Conservation (phyloP, 2,888 invertebrate genomes). For the Netelia fuscicornis region DNA sequence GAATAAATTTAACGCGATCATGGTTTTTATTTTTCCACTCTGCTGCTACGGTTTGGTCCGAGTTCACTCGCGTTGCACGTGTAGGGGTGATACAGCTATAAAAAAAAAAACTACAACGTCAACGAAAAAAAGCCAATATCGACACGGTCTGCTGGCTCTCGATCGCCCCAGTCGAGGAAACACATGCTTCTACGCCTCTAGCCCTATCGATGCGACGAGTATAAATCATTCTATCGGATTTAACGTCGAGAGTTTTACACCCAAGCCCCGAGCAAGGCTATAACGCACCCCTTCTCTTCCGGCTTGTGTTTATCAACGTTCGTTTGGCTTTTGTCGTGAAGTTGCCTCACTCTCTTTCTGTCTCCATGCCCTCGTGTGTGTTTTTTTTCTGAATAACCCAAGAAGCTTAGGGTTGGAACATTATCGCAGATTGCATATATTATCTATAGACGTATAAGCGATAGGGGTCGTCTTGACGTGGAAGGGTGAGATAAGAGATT, state of each 20-base stretch:
- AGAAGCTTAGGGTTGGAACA: too few relatives aligned
- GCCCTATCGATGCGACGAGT: conserved; percentile 31
- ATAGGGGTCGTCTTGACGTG: too few relatives aligned
- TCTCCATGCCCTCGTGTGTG: background rate
- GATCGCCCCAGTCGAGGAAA: conserved; percentile 44
- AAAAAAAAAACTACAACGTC: conserved; percentile 18
- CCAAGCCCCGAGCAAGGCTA: conserved; percentile 30
- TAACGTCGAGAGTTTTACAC: conserved; percentile 55
- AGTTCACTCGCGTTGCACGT: background rate
- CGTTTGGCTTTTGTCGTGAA: conserved; percentile 16
- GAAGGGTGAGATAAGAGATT: too few relatives aligned
- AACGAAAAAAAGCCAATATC: conserved; percentile 64
- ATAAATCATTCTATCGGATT: conserved; percentile 69
- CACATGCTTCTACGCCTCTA: conserved; percentile 40
- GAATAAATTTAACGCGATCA: too few relatives aligned
- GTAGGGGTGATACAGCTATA: conserved; percentile 3
- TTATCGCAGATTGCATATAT: too few relatives aligned
- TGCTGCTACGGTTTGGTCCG: conserved; percentile 15
- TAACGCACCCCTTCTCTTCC: conserved; percentile 21
- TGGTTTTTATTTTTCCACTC: conserved; percentile 25
- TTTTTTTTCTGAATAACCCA: background rate
- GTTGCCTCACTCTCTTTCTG: background rate
- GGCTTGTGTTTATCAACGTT: conserved; percentile 16
- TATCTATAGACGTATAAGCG: too few relatives aligned
- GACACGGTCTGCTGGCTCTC: conserved; percentile 31